Conservation (phyloP, 2,113 vertebrate species). For the Sterrhoptilus dennistouni region DNA sequence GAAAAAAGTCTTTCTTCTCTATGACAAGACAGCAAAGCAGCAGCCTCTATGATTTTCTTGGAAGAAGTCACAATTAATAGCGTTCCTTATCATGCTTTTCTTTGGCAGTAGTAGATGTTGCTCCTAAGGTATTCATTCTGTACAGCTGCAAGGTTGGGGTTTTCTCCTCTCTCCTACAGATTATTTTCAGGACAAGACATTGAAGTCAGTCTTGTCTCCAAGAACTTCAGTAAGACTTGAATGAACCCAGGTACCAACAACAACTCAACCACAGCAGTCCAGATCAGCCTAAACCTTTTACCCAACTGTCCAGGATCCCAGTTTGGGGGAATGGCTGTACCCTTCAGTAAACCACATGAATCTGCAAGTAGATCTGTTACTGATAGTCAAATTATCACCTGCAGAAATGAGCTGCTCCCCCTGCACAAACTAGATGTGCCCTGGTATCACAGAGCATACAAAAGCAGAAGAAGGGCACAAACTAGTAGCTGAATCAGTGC, state of each 20-base stretch:
- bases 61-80: constrained; percentile 23
- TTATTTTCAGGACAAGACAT: background rate
- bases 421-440: background rate
- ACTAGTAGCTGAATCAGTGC: background rate
- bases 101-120: background rate
- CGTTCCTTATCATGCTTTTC: constrained; percentile 1
- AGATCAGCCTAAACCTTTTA: background rate
- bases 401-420: background rate
- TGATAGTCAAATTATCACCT: background rate
- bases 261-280: background rate
- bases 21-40: constrained; percentile 40
- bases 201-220: background rate
- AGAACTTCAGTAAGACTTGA: background rate
- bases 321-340: background rate
- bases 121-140: background rate
- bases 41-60: background rate
- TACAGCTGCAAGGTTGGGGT: background rate
- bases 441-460: background rate
- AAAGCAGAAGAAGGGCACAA: background rate
- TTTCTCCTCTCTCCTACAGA: background rate
- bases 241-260: background rate
- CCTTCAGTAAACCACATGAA: background rate
- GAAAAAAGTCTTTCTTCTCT: constrained; percentile 41
- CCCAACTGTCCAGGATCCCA: rapidly evolving
- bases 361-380: background rate